A percentile compares a stretch with the other conserved stretches of the same genome.
phyloP scores from a whole-genome alignment of 2,888 invertebrate species.

The Sussaba pulchella region DNA sequence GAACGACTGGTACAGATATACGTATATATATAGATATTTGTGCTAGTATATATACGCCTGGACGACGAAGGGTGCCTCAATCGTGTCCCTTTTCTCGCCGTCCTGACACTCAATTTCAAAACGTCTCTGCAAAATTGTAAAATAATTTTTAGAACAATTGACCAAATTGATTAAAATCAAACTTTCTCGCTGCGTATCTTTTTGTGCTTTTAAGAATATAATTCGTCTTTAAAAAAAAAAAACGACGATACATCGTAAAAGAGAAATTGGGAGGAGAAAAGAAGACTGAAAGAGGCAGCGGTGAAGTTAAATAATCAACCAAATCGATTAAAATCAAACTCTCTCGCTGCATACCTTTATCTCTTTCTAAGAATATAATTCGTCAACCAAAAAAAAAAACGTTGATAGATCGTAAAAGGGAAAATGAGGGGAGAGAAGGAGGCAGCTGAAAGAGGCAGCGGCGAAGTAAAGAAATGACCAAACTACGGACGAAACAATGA shows the following conservation, averaged over 20 bases:
- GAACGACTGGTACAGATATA: constrained; percentile 32
- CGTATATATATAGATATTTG: constrained; percentile 1
- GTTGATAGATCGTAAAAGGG: too few species aligned
- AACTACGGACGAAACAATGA: constrained; percentile 19
- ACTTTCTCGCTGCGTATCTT: too few species aligned
- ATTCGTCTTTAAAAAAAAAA: not conserved
- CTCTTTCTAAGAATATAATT: too few species aligned
- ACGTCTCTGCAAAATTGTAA: not conserved
- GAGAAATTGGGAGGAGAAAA: not conserved
- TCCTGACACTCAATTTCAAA: not conserved
- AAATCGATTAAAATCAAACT: too few species aligned
- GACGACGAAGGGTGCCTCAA: constrained; percentile 42
- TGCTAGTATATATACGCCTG: constrained; percentile 2
- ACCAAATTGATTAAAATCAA: not conserved
- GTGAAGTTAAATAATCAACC: too few species aligned
- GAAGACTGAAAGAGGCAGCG: not conserved
- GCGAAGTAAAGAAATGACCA: constrained; percentile 26
- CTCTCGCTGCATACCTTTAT: too few species aligned
- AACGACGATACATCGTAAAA: too few species aligned
- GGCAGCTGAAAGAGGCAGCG: not conserved
- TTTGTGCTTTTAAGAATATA: too few species aligned
- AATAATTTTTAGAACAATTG: not conserved
- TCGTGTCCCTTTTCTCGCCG: constrained; percentile 15
- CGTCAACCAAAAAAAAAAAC: too few species aligned
- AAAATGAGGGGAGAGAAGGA: too few species aligned